Conservation (phyloP, 2,797 vertebrate species). For the Gouania willdenowi region DNA sequence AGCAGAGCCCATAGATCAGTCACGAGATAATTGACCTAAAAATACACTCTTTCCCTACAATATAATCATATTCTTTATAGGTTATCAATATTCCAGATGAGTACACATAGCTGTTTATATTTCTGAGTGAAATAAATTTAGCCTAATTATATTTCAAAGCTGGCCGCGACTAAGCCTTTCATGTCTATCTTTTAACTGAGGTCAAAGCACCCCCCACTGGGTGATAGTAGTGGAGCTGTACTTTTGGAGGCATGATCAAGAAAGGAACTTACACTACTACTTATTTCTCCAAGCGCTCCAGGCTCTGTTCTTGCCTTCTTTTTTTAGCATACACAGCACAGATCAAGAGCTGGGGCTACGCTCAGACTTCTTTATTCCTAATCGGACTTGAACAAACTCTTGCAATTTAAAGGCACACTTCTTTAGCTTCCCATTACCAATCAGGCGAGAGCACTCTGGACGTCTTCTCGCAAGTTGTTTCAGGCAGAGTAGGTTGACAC, state of each 20-base stretch:
- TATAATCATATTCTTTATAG: conserved; percentile 9
- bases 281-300: conserved; percentile 2
- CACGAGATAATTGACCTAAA: conserved; percentile 15
- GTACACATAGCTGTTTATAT: too few relatives aligned
- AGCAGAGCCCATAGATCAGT: conserved; percentile 9
- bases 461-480: conserved; percentile 3
- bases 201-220: conserved; percentile 5
- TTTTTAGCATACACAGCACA: not conserved
- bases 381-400: conserved; percentile 25
- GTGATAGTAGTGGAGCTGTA: conserved; percentile 5
- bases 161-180: conserved; percentile 13
- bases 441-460: conserved; percentile 2
- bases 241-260: conserved; percentile 15
- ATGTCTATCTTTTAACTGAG: conserved; percentile 22
- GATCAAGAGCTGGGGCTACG: not conserved
- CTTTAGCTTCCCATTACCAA: conserved; percentile 7
- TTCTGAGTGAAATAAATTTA: conserved; percentile 22
- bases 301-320: conserved; percentile 10
- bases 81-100: too few relatives aligned
- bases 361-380: conserved; percentile 4
- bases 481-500: conserved; percentile 13
- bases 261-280: conserved; percentile 11
- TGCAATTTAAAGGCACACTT: conserved; percentile 1
- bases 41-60: too few relatives aligned
- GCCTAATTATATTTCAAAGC: conserved; percentile 4